Percentiles rank a stretch among this genome's conserved stretches.
Evolutionary conservation across 2,888 invertebrate genomes (phyloP).

Genomic region (Lumbricus terrestris): DNA sequence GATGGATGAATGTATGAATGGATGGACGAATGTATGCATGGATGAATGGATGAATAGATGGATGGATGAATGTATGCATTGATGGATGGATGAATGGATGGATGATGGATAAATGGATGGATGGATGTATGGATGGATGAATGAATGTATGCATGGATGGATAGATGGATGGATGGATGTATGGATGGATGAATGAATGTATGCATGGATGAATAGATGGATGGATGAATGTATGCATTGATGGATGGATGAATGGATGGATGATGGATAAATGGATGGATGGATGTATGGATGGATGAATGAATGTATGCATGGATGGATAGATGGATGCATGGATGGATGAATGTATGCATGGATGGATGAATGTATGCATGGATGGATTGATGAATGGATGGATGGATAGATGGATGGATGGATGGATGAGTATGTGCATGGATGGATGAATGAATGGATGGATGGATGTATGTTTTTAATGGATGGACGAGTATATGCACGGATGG

Average conservation of each 20-base stretch:
- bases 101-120: not conserved
- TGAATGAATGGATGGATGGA: not conserved
- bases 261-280: not conserved
- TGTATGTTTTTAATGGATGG: not conserved
- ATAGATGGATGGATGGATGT: no score
- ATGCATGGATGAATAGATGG: no score
- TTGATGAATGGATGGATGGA: not conserved
- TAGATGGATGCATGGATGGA: not conserved
- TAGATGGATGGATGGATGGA: not conserved
- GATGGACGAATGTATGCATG: not conserved
- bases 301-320: not conserved
- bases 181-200: not conserved
- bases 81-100: no score
- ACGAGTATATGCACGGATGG: not conserved
- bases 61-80: no score
- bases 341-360: not conserved
- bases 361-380: not conserved
- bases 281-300: not conserved
- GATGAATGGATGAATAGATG: not conserved
- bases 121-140: not conserved
- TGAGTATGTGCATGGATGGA: not conserved
- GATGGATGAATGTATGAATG: not conserved
- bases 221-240: no score
- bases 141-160: not conserved
- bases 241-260: not conserved